Evolutionary conservation across 2,888 invertebrate species (phyloP), one percentile per base, ranked within the genome.

Genomic region (Julus scandinavius): DNA sequence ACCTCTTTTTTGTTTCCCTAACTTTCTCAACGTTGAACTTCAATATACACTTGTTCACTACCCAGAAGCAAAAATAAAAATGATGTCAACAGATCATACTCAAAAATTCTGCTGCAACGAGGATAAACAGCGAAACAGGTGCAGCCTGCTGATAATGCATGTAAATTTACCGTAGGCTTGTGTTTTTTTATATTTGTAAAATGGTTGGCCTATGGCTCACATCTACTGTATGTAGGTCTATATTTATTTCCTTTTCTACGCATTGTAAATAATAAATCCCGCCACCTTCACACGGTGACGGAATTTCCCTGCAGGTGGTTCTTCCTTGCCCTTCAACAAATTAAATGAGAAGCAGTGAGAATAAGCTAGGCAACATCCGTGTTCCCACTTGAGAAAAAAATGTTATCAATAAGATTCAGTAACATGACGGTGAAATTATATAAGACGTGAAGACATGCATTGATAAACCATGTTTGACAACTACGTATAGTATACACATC

Each of bases 291-390:
- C 72, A 72, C 72, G 29, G 29, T 72, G 72, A 72, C 72, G 72
- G 29, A 72, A 72, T 72, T 72, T 72, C 72, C 9, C 72, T 13
- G 72, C 72, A 72, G 72, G 72, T 72, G 72, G 29, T 72, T 72
- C 29, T 72, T 72, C 72, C 72, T 72, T 72, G 72, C 9, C 72
- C 72, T 72, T 72, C 72, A 29, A 72, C 29, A 72, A 72, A 72
- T 29, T 45, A 45, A 45, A 45, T 11, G 72, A 72, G 29, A 72
- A 72, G 9, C 29, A 11, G 72, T 13, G 58, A 63, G 58, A 63
- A 17, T 13, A 63, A n/a, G 63, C 20, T 7, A 72, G 29, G 29
- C 72, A 72, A 72, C 72, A 72, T 72, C 72, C 72, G 72, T 72
- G 29, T 72, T 72, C 72, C 72, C 72, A 72, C 72, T 72, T 11